Evolutionary conservation across 2,797 vertebrate species (phyloP), one percentile per base, ranked within the genome.

Genomic region (Catamblyrhynchus diadema): DNA sequence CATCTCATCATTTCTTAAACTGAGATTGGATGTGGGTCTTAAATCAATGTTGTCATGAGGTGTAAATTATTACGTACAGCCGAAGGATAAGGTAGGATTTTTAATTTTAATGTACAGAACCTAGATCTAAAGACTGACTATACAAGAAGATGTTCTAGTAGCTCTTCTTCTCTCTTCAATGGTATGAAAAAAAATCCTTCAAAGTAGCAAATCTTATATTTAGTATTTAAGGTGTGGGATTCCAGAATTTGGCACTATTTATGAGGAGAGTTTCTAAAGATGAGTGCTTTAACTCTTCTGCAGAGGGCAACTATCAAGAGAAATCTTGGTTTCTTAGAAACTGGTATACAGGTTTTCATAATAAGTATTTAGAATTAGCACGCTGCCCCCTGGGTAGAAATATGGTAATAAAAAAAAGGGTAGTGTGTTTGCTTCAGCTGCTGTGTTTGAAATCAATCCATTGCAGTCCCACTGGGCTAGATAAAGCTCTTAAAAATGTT

Each of bases 351-450:
- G 32, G 51, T 78, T 94, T 94, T 78, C 82, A 86, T 50, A 81
- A 74, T 65, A 94, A 95, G 91, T 86, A 94, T 92, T 93, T 92
- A 93, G 84, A 94, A 89, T 85, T 85, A 77, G 21, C 32, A 42
- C 1, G 2, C 5, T 88, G 23, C 35, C 47, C 21, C 21, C 11
- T 69, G 80, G 19, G 82, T 69, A 88, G 35, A 50, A 71, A 51
- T 61, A 74, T 61, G 80, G 35, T 74, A 69, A 86, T 78, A 75
- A 56, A 69, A 85, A 50, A 47, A 51, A 17, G 17, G 14, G 14
- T 64, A 47, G 20, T 44, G 18, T 88, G 61, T 94, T 94, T 93
- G 41, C 57, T 93, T 89, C 79, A 83, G 72, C 80, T 94, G 57
- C 51, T 81, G 53, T 74, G 42, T 72, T 94, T 91, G 93, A 94